These are phyloP conservation scores for Onychorhynchus coronatus DNA, from an alignment of 2,113 vertebrate species.

Conservation along the genomic window DNA sequence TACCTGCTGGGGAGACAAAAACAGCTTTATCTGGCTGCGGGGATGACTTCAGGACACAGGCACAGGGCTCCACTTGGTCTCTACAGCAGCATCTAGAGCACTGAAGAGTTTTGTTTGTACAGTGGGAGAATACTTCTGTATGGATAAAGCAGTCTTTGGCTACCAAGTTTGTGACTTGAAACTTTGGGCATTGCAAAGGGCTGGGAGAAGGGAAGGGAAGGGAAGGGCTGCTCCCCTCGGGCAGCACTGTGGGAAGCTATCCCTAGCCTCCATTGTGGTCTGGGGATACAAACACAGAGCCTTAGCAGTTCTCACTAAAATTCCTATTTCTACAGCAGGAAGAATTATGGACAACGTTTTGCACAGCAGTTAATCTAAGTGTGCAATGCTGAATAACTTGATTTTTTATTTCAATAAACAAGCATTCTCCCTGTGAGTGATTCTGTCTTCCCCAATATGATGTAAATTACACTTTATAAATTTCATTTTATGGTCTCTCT, in stretches of 20 bases:
- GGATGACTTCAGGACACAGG: neutral
- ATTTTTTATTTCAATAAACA: constrained; percentile 43
- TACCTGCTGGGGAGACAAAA: neutral
- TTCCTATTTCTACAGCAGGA: neutral
- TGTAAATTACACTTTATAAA: neutral
- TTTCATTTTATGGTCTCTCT: neutral
- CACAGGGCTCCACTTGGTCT: neutral
- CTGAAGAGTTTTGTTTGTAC: neutral
- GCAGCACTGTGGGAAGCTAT: neutral
- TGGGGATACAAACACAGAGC: neutral
- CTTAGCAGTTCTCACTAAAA: neutral
- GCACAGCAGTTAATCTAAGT: constrained; percentile 11
- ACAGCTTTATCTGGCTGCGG: neutral
- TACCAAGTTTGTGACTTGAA: neutral
- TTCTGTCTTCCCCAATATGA: neutral
- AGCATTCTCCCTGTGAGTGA: neutral
- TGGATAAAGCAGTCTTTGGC: neutral
- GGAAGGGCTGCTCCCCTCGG: neutral
- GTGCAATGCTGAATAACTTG: neutral
- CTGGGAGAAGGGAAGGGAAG: neutral
- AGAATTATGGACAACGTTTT: neutral
- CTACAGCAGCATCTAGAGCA: neutral
- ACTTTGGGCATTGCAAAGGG: neutral
- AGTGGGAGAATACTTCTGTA: neutral
- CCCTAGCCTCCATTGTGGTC: neutral